Base-by-base conservation (phyloP, 2,113 vertebrate species). In the Thymallus thymallus region DNA sequence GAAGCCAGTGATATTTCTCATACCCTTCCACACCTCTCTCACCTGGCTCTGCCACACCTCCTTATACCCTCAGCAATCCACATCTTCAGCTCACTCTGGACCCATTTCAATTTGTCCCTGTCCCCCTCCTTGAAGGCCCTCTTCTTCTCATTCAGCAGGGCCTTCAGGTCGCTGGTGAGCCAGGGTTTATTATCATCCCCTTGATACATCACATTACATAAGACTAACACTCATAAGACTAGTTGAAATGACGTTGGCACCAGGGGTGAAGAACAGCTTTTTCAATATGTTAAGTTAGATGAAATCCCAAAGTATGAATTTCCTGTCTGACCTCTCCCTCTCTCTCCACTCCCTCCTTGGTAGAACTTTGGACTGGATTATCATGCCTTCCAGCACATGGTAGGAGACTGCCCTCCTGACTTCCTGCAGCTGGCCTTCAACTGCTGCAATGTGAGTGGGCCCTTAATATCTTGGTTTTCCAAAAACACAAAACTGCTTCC, bases 311-410 rank as follows among this genome's bases (percentile, higher is more conserved):
- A 77, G 68, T 9, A 56, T 3, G 9, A 35, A 55, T 72, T 87
- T 85, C 83, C 77, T 84, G 75, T 83, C 77, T 69, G 64, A 66
- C 20, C 55, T 72, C 30, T 51, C 41, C 2, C 41, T 71, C 71
- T 24, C 55, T 69, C 10, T 32, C 14, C 32, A 20, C 14, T 74
- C 0, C 3, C 35, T 13, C 65, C 71, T 2, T 29, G 79, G 45
- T 90, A 99, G 98, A 98, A 98, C 84, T 99, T 99, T 24, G 98
- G 97, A 65, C 91, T 99, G 86, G 98, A 99, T 92, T 99, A 99
- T 76, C 96, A 98, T 70, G 94, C 93, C 71, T 99, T 99, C 89
- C 97, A 98, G 93, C 95, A 98, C 91, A 98, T 99, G 98, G 97
- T 98, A 30, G 97, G 97, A 88, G 98, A 99, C 88, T 99, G 97